These are phyloP conservation scores for Watsonalla cultraria DNA, from an alignment of 2,888 invertebrate species.

Conservation along the genomic window DNA sequence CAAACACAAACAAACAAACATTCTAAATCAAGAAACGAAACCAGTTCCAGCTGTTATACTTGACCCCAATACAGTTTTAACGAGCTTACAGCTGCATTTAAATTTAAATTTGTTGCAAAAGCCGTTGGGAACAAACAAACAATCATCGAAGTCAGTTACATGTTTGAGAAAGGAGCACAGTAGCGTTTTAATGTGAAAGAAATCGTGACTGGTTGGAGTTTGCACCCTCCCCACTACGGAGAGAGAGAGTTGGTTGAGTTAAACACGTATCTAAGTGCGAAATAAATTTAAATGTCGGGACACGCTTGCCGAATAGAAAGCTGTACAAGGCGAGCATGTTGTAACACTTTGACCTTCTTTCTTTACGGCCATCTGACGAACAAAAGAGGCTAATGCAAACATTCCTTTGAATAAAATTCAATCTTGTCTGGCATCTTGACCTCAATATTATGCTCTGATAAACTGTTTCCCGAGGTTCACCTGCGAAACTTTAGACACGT, in stretches of 20 bases:
- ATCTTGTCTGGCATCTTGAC: conserved; percentile 55
- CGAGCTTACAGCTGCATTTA: conserved; percentile 38
- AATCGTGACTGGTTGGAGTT: conserved; percentile 65
- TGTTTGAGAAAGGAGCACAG: conserved; percentile 39
- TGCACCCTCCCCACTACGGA: conserved; percentile 62
- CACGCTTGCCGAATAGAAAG: conserved; percentile 75
- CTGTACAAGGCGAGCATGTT: conserved; percentile 73
- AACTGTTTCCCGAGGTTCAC: conserved; percentile 47
- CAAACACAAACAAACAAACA: conserved; percentile 20
- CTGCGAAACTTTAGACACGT: conserved; percentile 41
- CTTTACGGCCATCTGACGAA: conserved; percentile 52
- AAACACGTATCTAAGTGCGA: conserved; percentile 61
- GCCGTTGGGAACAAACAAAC: conserved; percentile 28
- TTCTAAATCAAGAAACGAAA: conserved; percentile 46
- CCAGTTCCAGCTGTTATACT: conserved; percentile 59
- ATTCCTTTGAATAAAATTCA: conserved; percentile 47
- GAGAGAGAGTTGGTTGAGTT: conserved; percentile 58
- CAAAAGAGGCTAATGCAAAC: conserved; percentile 69
- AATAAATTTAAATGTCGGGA: conserved; percentile 75
- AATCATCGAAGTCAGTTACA: conserved; percentile 47
- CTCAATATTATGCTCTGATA: conserved; percentile 68
- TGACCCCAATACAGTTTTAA: conserved; percentile 61
- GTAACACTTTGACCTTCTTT: conserved; percentile 75
- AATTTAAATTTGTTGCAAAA: conserved; percentile 35
- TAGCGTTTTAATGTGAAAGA: conserved; percentile 52